These are phyloP conservation scores for Electrona antarctica DNA, from an alignment of 2,113 vertebrate species.

Conservation along the genomic window DNA sequence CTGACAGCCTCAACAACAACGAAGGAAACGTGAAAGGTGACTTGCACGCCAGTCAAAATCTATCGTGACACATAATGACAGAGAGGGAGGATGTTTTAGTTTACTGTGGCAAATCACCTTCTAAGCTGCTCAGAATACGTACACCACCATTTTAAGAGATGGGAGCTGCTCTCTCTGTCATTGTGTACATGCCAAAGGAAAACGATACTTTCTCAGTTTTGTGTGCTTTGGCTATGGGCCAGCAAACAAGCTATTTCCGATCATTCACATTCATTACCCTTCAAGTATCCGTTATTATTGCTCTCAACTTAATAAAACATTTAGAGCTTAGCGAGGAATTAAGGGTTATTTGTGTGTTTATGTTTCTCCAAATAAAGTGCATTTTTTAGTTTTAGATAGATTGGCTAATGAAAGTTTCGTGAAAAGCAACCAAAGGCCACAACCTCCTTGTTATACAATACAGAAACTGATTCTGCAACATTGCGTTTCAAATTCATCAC, in stretches of 20 bases:
- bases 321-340: slow-evolving; percentile 52
- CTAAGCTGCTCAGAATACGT: slow-evolving; percentile 12
- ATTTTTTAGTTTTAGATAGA: slow-evolving; percentile 47
- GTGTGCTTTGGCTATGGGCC: slow-evolving; percentile 43
- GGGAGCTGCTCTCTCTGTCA: slow-evolving; percentile 17
- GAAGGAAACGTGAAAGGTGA: slow-evolving; percentile 6
- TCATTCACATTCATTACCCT: slow-evolving; percentile 31
- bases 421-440: slow-evolving; percentile 56
- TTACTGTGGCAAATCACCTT: not conserved
- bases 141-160: slow-evolving; percentile 10
- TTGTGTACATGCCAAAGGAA: slow-evolving; percentile 7
- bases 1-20: not conserved
- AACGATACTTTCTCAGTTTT: slow-evolving; percentile 36
- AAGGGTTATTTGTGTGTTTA: slow-evolving; percentile 40
- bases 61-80: slow-evolving; percentile 33
- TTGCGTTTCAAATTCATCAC: slow-evolving; percentile 55
- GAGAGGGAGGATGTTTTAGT: slow-evolving; percentile 1
- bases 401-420: slow-evolving; percentile 44
- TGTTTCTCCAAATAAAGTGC: slow-evolving; percentile 46
- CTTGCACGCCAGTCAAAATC: slow-evolving; percentile 12
- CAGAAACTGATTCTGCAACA: slow-evolving; percentile 36
- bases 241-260: slow-evolving; percentile 44
- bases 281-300: slow-evolving; percentile 27
- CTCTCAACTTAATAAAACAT: slow-evolving; percentile 44
- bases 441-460: slow-evolving; percentile 26